Conservation (phyloP, 2,888 invertebrate genomes). For the Dascillus cervinus region DNA sequence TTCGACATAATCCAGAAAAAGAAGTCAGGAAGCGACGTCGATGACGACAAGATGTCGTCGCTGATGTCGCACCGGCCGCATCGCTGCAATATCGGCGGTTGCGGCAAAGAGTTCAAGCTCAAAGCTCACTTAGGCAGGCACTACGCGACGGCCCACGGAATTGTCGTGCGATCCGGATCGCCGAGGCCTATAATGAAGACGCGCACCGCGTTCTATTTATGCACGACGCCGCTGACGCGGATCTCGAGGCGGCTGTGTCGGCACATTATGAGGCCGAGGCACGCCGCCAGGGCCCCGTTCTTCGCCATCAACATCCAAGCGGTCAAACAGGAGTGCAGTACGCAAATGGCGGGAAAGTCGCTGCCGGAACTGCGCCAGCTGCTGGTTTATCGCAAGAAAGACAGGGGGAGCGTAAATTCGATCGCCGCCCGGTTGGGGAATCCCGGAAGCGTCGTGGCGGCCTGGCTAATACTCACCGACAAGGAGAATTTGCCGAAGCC, state of each 20-base stretch:
- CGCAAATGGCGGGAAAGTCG: conserved; percentile 51
- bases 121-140: conserved; percentile 92
- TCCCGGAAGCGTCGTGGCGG: conserved; percentile 50
- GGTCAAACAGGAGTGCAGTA: conserved; percentile 80
- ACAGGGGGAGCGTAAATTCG: conserved; percentile 60
- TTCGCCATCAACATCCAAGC: conserved; percentile 68
- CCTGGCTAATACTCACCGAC: conserved; percentile 68
- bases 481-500: conserved; percentile 73
- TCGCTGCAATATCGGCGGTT: conserved; percentile 84
- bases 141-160: conserved; percentile 86
- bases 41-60: conserved; percentile 46
- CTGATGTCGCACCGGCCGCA: conserved; percentile 66
- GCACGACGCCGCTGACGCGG: conserved; percentile 84
- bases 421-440: conserved; percentile 65
- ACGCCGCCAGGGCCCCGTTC: conserved; percentile 83
- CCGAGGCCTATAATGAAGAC: conserved; percentile 96
- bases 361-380: conserved; percentile 50
- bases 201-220: conserved; percentile 90
- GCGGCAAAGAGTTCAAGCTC: conserved; percentile 92
- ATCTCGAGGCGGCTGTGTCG: conserved; percentile 82
- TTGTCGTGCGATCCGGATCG: conserved; percentile 64
- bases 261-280: conserved; percentile 72
- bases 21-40: conserved; percentile 41
- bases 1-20: conserved; percentile 44
- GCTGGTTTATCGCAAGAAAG: conserved; percentile 48